Evolutionary conservation across 2,113 vertebrate genomes (phyloP), one percentile per base, ranked within the genome.

Genomic region (Kryptolebias marmoratus): DNA sequence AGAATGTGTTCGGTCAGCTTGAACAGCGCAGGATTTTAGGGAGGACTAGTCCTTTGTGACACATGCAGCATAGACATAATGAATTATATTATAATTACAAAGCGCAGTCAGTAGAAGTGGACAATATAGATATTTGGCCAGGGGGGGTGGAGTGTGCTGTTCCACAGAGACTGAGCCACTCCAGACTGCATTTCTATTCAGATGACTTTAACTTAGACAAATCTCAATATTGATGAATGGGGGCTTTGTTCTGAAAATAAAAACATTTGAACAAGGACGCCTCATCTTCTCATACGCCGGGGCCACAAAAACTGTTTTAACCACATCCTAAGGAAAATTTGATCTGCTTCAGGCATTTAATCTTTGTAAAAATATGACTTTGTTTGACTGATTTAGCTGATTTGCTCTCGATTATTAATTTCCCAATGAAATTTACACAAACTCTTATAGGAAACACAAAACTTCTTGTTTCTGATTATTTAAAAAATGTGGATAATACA

Each of bases 81-180:
- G 94, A 94, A 94, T 94, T 93, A 94, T 93, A 94, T 94, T 94
- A 94, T 94, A 94, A 94, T 94, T 94, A 94, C 93, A 94, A 94
- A 93, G 93, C 93, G 86, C 85, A 91, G 91, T 93, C 87, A 89
- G 88, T 90, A 91, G 90, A 93, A 93, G 91, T 92, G 90, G 88
- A 94, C 93, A 93, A 94, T 92, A 92, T 91, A 92, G 90, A 94
- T 95, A 93, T 94, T 93, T 92, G 92, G 92, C 86, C 85, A 85
- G 87, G n/a, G 14, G 58, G n/a, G 58, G 91, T 89, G 92, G 90
- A 89, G 92, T 89, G 90, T 89, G 91, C 85, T 89, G 87, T 86
- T 90, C 91, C 89, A 88, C 71, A 89, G 89, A 91, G 89, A 90
- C 87, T 64, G 77, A 75, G 78, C 87, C 80, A 91, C 87, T 89